phyloP scores from a whole-genome alignment of 2,888 invertebrate species.

The Limnephilus rhombicus region DNA sequence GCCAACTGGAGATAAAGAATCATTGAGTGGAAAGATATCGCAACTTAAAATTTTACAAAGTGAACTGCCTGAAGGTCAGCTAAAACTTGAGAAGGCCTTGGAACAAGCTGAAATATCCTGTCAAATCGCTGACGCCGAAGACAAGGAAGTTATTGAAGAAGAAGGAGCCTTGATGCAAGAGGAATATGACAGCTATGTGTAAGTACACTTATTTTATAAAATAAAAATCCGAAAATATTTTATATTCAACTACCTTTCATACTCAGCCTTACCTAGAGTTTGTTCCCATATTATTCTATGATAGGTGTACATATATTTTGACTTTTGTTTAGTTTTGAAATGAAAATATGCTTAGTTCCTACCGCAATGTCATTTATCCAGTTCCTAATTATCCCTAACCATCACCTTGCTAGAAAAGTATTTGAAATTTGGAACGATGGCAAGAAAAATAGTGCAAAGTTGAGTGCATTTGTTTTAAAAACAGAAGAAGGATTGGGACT shows the following conservation, averaged over 20 bases:
- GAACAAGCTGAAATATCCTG: conserved; percentile 93
- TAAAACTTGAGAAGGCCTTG: conserved; percentile 88
- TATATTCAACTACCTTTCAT: background rate
- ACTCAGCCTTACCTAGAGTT: background rate
- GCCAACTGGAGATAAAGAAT: conserved; percentile 94
- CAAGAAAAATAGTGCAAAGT: too few relatives aligned
- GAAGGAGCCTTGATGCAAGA: conserved; percentile 94
- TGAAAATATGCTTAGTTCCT: too few relatives aligned
- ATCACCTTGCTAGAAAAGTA: too few relatives aligned
- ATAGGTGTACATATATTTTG: background rate
- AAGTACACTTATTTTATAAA: conserved; percentile 71
- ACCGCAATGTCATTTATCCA: too few relatives aligned
- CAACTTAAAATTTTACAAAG: conserved; percentile 91
- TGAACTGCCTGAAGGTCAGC: conserved; percentile 90
- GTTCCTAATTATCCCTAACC: too few relatives aligned
- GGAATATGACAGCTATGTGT: conserved; percentile 91
- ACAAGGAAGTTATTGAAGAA: conserved; percentile 93
- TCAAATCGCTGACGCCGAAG: conserved; percentile 89
- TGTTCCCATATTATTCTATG: background rate
- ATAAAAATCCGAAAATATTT: background rate
- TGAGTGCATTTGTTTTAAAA: too few relatives aligned
- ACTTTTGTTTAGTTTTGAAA: too few relatives aligned
- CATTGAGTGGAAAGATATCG: conserved; percentile 89
- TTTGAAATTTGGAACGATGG: too few relatives aligned
- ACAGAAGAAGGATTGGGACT: too few relatives aligned